Conservation (phyloP, 2,888 invertebrate species). For the Heliconius hortense region DNA sequence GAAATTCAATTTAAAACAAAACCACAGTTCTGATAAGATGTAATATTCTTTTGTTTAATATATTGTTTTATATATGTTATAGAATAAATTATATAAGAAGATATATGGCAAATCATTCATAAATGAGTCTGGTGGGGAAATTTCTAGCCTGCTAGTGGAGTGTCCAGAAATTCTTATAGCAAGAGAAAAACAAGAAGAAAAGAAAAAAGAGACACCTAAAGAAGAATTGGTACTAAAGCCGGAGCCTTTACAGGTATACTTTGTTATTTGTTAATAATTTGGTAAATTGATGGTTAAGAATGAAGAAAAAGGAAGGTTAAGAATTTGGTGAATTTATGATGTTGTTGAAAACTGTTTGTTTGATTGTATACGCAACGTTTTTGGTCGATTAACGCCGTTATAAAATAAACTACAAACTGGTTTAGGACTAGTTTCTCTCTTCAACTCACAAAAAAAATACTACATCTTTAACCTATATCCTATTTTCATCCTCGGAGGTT, state of each 20-base stretch:
- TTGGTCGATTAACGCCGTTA: too few relatives aligned
- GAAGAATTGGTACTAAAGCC: constrained; percentile 66
- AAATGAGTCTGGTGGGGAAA: constrained; percentile 66
- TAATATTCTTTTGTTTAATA: neutral
- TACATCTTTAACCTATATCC: too few relatives aligned
- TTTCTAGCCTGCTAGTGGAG: constrained; percentile 71
- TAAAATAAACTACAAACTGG: too few relatives aligned
- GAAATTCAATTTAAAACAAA: too few relatives aligned
- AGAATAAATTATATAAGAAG: constrained; percentile 91
- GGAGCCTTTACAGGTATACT: constrained; percentile 63
- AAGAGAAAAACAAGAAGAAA: constrained; percentile 78
- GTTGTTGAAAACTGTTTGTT: too few relatives aligned
- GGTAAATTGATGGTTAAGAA: too few relatives aligned
- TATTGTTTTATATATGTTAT: constrained; percentile 33
- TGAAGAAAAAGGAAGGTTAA: too few relatives aligned
- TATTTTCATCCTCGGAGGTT: too few relatives aligned
- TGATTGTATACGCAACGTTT: too few relatives aligned
- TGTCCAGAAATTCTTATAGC: constrained; percentile 82
- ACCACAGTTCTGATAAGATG: neutral
- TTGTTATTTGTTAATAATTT: neutral
- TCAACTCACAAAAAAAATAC: too few relatives aligned
- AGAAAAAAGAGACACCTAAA: constrained; percentile 56
- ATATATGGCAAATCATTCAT: constrained; percentile 91
- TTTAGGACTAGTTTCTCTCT: too few relatives aligned
- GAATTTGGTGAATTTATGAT: too few relatives aligned